Conservation (phyloP, 2,113 vertebrate species). For the Prolemur simus region DNA sequence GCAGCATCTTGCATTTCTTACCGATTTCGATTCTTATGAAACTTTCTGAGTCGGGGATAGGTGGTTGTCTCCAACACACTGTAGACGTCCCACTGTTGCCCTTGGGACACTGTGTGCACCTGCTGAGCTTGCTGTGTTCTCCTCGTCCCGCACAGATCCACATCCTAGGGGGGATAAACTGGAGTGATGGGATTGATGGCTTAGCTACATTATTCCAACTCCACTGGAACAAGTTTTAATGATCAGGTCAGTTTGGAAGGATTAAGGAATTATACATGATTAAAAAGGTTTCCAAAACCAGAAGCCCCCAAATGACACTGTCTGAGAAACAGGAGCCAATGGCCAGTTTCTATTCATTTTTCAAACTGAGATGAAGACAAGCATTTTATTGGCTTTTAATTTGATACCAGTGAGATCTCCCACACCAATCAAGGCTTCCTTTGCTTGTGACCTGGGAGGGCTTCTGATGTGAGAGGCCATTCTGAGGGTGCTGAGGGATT, state of each 20-base stretch:
- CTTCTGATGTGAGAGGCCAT: background rate
- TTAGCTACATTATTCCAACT: background rate
- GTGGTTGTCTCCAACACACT: too few relatives aligned
- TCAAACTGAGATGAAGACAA: conserved; percentile 49
- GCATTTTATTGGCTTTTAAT: conserved; percentile 53
- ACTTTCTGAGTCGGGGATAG: background rate
- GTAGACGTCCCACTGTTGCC: accelerated
- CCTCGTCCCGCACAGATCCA: background rate
- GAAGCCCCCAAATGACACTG: conserved; percentile 11
- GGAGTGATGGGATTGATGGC: background rate
- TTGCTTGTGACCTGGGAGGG: background rate
- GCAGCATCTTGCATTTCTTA: background rate
- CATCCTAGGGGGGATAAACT: accelerated
- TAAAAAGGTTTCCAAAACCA: background rate
- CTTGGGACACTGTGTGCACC: background rate
- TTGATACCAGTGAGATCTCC: conserved; percentile 23
- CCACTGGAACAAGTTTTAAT: background rate
- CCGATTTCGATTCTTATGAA: background rate
- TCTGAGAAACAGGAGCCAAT: conserved; percentile 18
- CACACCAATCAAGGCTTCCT: background rate
- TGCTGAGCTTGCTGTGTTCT: background rate
- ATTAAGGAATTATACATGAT: conserved; percentile 62
- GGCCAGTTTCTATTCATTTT: conserved; percentile 48
- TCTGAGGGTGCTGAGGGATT: background rate
- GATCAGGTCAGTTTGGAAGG: conserved; percentile 36